phyloP scores from a whole-genome alignment of 2,113 vertebrate genomes.

The Polypterus bichir region DNA sequence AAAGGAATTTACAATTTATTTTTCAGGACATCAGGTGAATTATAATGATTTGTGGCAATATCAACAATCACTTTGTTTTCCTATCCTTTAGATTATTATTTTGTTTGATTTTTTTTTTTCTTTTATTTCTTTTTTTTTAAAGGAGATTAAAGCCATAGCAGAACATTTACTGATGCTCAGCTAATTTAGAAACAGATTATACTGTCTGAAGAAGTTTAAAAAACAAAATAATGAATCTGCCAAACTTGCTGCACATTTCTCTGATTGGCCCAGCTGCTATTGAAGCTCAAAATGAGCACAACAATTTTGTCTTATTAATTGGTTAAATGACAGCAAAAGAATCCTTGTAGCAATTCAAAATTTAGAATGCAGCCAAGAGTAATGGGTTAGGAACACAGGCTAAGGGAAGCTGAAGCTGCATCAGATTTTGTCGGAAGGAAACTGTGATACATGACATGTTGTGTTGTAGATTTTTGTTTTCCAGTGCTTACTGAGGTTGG shows the following conservation, averaged over 20 bases:
- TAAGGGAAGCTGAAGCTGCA: background rate
- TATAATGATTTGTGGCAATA: conserved; percentile 99
- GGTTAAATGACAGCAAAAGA: conserved; percentile 6
- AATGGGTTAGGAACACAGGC: no score
- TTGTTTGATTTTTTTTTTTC: conserved; percentile 30
- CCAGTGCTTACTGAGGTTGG: background rate
- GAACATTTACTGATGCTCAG: conserved; percentile 72
- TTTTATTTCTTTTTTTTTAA: conserved; percentile 60
- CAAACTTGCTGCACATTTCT: conserved; percentile 38
- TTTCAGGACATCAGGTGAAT: conserved; percentile 99
- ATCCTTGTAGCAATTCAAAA: conserved; percentile 3
- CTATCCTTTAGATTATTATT: conserved; percentile 38
- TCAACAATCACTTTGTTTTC: conserved; percentile 78
- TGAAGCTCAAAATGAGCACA: conserved; percentile 4
- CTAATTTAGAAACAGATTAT: conserved; percentile 66
- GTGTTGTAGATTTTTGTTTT: background rate
- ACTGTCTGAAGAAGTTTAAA: conserved; percentile 34
- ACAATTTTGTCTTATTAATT: background rate
- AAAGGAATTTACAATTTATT: conserved; percentile 80
- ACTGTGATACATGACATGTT: background rate
- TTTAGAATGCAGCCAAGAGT: conserved; percentile 8
- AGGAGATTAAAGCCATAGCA: conserved; percentile 99
- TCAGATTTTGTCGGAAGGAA: conserved; percentile 7
- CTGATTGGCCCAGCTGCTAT: conserved; percentile 8
- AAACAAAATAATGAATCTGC: conserved; percentile 39